Evolutionary conservation across 2,888 invertebrate species (phyloP), one percentile per base, ranked within the genome.

Genomic region (Mythimna pallens): DNA sequence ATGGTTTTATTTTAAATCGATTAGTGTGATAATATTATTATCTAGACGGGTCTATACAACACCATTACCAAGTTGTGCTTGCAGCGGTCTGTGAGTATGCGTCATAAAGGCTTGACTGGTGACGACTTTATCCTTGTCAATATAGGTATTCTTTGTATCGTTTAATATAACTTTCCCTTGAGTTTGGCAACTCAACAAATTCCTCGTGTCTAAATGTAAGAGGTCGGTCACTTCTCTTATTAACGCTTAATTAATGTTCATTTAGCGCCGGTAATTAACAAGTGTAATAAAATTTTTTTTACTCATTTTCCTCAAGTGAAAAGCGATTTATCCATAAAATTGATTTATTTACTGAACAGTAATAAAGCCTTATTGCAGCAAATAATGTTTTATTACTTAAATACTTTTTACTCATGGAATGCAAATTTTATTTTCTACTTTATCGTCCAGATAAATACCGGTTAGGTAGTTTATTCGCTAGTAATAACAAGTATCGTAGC

Each of bases 381-480:
- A 57, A 71, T 80, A 72, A 64, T 55, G 66, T 83, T 86, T 81
- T 80, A 87, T 73, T 80, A 65, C 75, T 63, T 52, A 70, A 84
- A 75, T 82, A 79, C 62, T 79, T 72, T 47, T 70, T 78, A 69
- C 59, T 64, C 12, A 55, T 69, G 65, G 76, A 78, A 85, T 82
- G 81, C 71, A 66, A 77, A 77, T 75, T 81, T 83, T 79, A 81
- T 86, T 75, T 78, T 76, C 64, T 74, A 81, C 22, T 73, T 79
- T 68, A 63, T 65, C 36, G 72, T 72, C 64, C 70, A 69, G 55
- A 70, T 73, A 65, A 75, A 70, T 74, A 73, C 55, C 34, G 65
- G 80, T 69, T 69, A 43, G 10, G 54, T 59, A 59, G 64, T 73
- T 8, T 30, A 40, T 43, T 55, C 40, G 47, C 54, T 64, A 9